Percentiles rank a stretch among this genome's conserved stretches.
These are phyloP conservation scores for Lottia scabra DNA, from an alignment of 2,888 invertebrate genomes.

Conservation along the genomic window DNA sequence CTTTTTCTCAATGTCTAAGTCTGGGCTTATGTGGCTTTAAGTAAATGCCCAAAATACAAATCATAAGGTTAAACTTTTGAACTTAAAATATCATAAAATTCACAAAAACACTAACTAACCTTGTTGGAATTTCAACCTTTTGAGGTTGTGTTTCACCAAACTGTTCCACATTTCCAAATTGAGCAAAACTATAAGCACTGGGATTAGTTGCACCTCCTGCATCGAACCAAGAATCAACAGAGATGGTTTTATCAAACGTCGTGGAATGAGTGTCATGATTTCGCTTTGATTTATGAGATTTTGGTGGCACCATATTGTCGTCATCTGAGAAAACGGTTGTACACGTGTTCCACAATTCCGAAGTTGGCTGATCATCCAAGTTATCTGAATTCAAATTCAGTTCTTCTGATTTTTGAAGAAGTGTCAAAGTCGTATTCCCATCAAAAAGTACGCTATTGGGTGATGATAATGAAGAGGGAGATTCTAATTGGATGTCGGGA, in stretches of 20 bases:
- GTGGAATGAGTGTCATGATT: constrained; percentile 43
- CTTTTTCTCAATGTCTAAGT: no score
- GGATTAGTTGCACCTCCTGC: constrained; percentile 45
- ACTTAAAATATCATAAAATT: no score
- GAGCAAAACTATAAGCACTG: constrained; percentile 50
- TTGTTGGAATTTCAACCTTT: constrained; percentile 19
- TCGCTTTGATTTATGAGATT: constrained; percentile 43
- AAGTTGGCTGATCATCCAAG: constrained; percentile 12
- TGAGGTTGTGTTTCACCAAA: constrained; percentile 17
- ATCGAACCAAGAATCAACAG: constrained; percentile 48
- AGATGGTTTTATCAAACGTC: constrained; percentile 30
- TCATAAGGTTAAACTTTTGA: no score
- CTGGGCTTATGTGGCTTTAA: no score
- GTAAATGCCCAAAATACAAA: no score
- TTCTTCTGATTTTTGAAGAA: constrained; percentile 49
- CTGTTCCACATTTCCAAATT: constrained; percentile 47
- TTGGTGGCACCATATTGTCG: constrained; percentile 35
- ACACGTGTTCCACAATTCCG: constrained; percentile 13
- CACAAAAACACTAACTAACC: no score
- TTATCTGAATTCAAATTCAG: constrained; percentile 44
- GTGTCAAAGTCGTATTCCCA: constrained; percentile 48
- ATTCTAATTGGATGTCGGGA: constrained; percentile 24
- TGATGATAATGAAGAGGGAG: constrained; percentile 32
- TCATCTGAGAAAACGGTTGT: constrained; percentile 19
- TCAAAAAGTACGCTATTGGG: constrained; percentile 33